A percentile compares a stretch with the other conserved stretches of the same genome.
These are phyloP conservation scores for Drosophila albomicans DNA, from an alignment of 1,140 invertebrate genomes.

Conservation along the genomic window DNA sequence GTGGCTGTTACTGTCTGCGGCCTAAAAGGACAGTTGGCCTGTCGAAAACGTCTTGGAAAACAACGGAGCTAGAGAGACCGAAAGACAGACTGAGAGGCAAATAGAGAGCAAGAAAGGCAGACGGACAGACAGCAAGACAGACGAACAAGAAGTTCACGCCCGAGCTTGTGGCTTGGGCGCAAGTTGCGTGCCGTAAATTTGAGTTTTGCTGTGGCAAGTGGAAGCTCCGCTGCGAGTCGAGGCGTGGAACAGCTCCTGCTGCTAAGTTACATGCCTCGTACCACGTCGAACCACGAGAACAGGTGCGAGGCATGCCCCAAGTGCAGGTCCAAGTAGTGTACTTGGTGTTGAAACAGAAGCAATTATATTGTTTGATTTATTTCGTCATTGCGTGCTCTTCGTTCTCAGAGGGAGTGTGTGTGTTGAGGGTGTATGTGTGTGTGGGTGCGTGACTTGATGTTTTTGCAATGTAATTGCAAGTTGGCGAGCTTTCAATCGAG, in stretches of 20 bases:
- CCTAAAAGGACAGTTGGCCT: constrained; percentile 70
- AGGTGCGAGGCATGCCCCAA: constrained; percentile 61
- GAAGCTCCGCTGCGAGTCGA: constrained; percentile 12
- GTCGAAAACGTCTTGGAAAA: constrained; percentile 61
- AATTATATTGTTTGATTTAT: constrained; percentile 82
- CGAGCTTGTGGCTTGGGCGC: constrained; percentile 37
- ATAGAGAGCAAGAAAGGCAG: constrained; percentile 3
- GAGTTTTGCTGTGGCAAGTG: constrained; percentile 49
- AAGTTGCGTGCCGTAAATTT: constrained; percentile 79
- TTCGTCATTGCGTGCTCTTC: constrained; percentile 71
- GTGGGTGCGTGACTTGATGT: constrained; percentile 49
- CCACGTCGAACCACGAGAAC: constrained; percentile 20
- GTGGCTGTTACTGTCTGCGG: constrained; percentile 44
- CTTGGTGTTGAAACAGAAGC: constrained; percentile 72
- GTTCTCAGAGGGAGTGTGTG: constrained; percentile 35
- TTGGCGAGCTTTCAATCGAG: constrained; percentile 57
- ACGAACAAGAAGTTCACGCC: constrained; percentile 63
- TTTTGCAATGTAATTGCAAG: constrained; percentile 69
- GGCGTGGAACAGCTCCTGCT: constrained; percentile 22
- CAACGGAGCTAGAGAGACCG: constrained; percentile 6
- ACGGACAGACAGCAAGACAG: constrained; percentile 1
- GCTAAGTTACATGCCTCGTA: constrained; percentile 20
- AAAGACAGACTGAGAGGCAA: constrained; percentile 41
- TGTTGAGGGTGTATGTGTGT: constrained; percentile 11
- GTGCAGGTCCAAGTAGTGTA: constrained; percentile 53